Conservation (phyloP, 1,140 invertebrate species). For the Lucilia sericata region DNA sequence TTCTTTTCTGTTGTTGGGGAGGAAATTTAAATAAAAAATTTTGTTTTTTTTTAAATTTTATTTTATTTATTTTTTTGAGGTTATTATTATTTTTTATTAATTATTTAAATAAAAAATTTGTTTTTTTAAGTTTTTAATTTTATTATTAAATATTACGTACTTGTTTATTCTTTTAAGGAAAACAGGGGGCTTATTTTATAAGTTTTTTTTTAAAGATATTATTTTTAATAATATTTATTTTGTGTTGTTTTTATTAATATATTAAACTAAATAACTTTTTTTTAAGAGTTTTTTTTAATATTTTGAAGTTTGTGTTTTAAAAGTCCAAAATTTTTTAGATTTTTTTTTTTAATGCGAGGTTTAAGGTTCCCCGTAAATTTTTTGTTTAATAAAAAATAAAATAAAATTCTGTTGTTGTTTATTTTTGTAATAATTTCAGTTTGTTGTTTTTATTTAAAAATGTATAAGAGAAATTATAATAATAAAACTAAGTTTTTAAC, state of each 20-base stretch:
- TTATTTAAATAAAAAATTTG: conserved; percentile 30
- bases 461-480: conserved; percentile 48
- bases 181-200: conserved; percentile 3
- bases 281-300: not conserved
- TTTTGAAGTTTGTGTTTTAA: not conserved
- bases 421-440: conserved; percentile 48
- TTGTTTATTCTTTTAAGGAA: conserved; percentile 4
- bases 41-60: too few relatives aligned
- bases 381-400: conserved; percentile 23
- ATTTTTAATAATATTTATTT: not conserved
- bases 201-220: not conserved
- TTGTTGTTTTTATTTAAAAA: conserved; percentile 49
- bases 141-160: conserved; percentile 39
- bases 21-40: too few relatives aligned
- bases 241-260: not conserved
- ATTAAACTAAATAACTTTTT: conserved; percentile 3
- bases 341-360: not conserved
- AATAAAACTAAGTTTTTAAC: conserved; percentile 48
- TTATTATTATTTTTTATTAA: not conserved
- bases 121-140: conserved; percentile 11
- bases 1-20: not conserved
- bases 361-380: not conserved
- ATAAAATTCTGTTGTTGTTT: not conserved
- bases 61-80: too few relatives aligned
- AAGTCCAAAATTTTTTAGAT: not conserved